phyloP scores from a whole-genome alignment of 2,888 invertebrate species.

The Leistus spinibarbis region DNA sequence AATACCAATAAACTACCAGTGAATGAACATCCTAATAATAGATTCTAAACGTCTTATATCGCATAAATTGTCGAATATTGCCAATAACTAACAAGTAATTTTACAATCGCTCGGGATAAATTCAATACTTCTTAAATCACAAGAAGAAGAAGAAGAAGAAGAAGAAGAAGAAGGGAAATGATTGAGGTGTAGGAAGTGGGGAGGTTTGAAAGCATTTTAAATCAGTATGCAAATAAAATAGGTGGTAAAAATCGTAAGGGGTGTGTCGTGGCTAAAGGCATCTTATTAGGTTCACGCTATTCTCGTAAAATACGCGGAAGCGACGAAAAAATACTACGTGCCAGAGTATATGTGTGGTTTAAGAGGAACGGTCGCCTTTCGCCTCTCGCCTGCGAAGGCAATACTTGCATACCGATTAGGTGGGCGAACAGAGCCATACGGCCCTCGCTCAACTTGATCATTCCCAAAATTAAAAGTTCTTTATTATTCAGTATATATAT shows the following conservation, averaged over 20 bases:
- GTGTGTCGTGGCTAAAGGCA: slow-evolving; percentile 36
- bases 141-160: background rate
- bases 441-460: slow-evolving; percentile 18
- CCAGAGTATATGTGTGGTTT: background rate
- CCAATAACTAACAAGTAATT: too few relatives aligned
- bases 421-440: background rate
- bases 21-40: too few relatives aligned
- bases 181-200: background rate
- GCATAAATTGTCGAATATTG: too few relatives aligned
- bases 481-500: background rate
- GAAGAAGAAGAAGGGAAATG: background rate
- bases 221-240: slow-evolving; percentile 40
- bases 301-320: slow-evolving; percentile 38
- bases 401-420: slow-evolving; percentile 35
- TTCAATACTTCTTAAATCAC: too few relatives aligned
- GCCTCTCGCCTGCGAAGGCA: background rate
- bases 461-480: too few relatives aligned
- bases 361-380: background rate
- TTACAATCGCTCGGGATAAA: too few relatives aligned
- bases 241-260: slow-evolving; percentile 32
- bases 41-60: too few relatives aligned
- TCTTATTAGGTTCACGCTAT: slow-evolving; percentile 49
- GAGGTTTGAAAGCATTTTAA: slow-evolving; percentile 23
- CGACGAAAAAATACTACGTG: background rate
- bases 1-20: too few relatives aligned